Conservation (phyloP, 2,888 invertebrate genomes). For the Watsonalla binaria region DNA sequence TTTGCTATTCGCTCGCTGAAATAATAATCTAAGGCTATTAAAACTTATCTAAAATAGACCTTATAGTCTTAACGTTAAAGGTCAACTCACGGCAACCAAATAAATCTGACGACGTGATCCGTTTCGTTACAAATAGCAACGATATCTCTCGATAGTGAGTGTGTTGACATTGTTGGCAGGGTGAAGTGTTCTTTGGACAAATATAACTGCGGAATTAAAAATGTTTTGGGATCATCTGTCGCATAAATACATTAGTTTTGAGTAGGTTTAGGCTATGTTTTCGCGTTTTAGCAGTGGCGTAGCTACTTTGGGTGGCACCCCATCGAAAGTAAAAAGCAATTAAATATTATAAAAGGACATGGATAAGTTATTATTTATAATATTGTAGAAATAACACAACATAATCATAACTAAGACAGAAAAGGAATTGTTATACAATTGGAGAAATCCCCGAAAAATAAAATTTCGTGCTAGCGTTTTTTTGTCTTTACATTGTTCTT, state of each 20-base stretch:
- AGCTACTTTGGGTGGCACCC: no score
- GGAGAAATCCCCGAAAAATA: no score
- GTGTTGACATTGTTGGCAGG: slow-evolving; percentile 59
- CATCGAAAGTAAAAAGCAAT: no score
- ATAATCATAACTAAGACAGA: no score
- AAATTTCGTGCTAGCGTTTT: no score
- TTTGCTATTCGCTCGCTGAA: slow-evolving; percentile 68
- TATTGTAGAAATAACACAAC: no score
- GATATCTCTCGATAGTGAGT: slow-evolving; percentile 61
- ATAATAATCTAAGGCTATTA: slow-evolving; percentile 6
- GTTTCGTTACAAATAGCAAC: slow-evolving; percentile 65
- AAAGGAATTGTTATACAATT: no score
- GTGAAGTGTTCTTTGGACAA: slow-evolving; percentile 62
- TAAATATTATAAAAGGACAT: no score
- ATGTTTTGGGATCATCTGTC: neutral
- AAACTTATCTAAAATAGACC: neutral
- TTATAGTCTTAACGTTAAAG: neutral
- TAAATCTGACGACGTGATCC: slow-evolving; percentile 59
- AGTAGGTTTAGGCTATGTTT: neutral
- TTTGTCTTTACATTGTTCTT: no score
- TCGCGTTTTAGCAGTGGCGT: no score
- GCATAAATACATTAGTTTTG: neutral
- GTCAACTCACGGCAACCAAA: slow-evolving; percentile 68
- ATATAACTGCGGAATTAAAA: slow-evolving; percentile 44
- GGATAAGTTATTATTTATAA: no score